Base-by-base conservation (phyloP, 2,888 invertebrate genomes). In the Phragmatobia fuliginosa region DNA sequence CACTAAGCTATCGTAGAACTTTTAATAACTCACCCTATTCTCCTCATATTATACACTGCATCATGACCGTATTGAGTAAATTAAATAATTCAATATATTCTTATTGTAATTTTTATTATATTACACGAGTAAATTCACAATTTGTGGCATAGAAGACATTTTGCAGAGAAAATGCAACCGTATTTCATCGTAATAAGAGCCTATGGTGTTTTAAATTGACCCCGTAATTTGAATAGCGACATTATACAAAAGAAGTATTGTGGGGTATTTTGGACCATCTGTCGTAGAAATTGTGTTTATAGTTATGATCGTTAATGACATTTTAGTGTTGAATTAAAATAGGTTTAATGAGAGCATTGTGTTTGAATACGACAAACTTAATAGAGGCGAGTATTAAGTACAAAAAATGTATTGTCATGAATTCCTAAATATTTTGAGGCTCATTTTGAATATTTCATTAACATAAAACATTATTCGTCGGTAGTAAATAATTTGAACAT, bases 241-340 rank as follows among this genome's bases (percentile, higher is more conserved):
- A 81, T 83, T 78, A 81, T 82, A 89, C 87, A 89, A 90, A 84
- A 83, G 83, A 84, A 86, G 84, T 84, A 86, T 84, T 80, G 62
- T 82, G 82, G 87, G 85, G 90, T 88, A 87, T 79, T 83, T 85
- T 83, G 82, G 82, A 81, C 91, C 92, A 93, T 92, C 92, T 93
- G 92, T 89, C 90, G 85, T 81, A 75, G 79, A 79, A 78, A 85
- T 83, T 84, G 81, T 86, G 85, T 85, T 85, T 85, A 81, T 80
- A 79, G 80, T 65, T 71, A 73, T 73, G 73, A 72, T 68, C 61
- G 64, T 80, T 88, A 84, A 88, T 88, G 88, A 84, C 83, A 84
- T 87, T 90, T 88, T 79, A 83, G 84, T 87, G 83, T 73, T 77
- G 71, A 77, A 81, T n/a, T 75, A 76, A 72, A 79, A 74, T 77